These are phyloP conservation scores for Pseudoatta argentina DNA, from an alignment of 1,140 invertebrate genomes.

Conservation along the genomic window DNA sequence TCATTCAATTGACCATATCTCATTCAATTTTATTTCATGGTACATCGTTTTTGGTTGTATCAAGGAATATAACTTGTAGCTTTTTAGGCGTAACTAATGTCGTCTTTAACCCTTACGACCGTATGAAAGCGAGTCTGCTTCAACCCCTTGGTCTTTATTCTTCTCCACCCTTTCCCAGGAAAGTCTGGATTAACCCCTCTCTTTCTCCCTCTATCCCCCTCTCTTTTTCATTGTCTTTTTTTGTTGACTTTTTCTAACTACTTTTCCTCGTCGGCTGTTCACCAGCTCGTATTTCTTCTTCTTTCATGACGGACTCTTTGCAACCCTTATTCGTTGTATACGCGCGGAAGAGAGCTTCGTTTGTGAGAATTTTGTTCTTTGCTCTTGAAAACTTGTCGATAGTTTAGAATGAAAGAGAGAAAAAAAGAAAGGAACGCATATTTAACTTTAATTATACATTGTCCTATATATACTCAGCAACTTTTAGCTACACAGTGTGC, in stretches of 20 bases:
- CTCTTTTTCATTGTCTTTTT: slow-evolving; percentile 2
- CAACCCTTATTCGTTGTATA: slow-evolving; percentile 4
- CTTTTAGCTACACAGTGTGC: not conserved
- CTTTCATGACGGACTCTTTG: slow-evolving; percentile 6
- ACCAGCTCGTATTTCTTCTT: slow-evolving; percentile 45
- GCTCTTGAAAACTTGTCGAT: slow-evolving; percentile 47
- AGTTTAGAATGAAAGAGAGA: slow-evolving; percentile 4
- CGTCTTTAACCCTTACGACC: slow-evolving; percentile 63
- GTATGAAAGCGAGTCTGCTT: slow-evolving; percentile 22
- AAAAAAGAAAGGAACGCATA: slow-evolving; percentile 25
- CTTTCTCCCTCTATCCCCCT: too few relatives aligned
- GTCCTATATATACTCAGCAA: not conserved
- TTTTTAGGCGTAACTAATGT: slow-evolving; percentile 69
- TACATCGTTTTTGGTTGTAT: slow-evolving; percentile 45
- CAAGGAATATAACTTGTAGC: slow-evolving; percentile 73
- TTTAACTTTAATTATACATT: slow-evolving; percentile 11
- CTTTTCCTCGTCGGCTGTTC: slow-evolving; percentile 26
- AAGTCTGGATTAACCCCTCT: slow-evolving; percentile 41
- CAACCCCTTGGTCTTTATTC: slow-evolving; percentile 26
- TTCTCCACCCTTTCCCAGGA: not conserved
- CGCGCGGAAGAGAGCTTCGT: slow-evolving; percentile 15
- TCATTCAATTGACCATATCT: too few relatives aligned
- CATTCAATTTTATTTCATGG: slow-evolving; percentile 51
- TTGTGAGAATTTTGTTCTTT: slow-evolving; percentile 48
- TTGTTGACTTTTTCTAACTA: slow-evolving; percentile 35